Evolutionary conservation across 2,888 invertebrate genomes (phyloP), one percentile per base, ranked within the genome.

Genomic region (Auanema sp.): DNA sequence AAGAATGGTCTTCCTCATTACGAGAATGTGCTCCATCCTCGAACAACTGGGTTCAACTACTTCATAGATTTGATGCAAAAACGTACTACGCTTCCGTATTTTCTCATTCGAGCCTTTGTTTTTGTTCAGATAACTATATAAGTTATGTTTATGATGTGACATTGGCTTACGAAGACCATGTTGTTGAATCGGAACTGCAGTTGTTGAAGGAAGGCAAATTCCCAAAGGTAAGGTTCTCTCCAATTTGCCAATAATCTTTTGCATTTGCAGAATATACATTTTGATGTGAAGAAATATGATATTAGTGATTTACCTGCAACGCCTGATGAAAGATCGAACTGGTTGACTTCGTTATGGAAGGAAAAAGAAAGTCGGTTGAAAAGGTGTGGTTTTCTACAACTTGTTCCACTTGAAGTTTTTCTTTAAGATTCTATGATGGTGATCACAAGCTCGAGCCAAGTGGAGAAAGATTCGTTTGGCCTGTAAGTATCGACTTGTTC

Each of bases 71-170:
- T 85, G 66, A 86, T 88, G 86, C 83, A 85, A 69, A 80, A 86
- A 81, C 84, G 88, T 88, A 81, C 12, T 70, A 33, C 3, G 33
- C 24, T 18, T 47, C 21, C 8, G 8, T 8, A 21, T 8, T 47
- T 8, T 3, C 47, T 47, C 8, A 8, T 16, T 18, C 6, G 21
- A 18, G 16, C 21, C 4, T 16, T 6, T 5, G 33, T 33, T 33
- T 33, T 33, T 33, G n/a, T 76, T 50, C 55, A 86, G 88, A 87
- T 63, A 86, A 89, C 10, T 89, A 89, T 40, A 85, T 92, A 58
- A 89, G 89, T 69, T 89, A 91, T 0, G 87, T 93, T n/a, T 92
- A 92, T 84, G 92, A 93, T 84, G 87, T 92, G 71, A 91, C 92
- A 0, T 88, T 93, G n/a, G 91, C 89, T 0, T 76, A 92, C 85